Evolutionary conservation across 2,888 invertebrate species (phyloP).

Genomic region (Melieria crassipennis): DNA sequence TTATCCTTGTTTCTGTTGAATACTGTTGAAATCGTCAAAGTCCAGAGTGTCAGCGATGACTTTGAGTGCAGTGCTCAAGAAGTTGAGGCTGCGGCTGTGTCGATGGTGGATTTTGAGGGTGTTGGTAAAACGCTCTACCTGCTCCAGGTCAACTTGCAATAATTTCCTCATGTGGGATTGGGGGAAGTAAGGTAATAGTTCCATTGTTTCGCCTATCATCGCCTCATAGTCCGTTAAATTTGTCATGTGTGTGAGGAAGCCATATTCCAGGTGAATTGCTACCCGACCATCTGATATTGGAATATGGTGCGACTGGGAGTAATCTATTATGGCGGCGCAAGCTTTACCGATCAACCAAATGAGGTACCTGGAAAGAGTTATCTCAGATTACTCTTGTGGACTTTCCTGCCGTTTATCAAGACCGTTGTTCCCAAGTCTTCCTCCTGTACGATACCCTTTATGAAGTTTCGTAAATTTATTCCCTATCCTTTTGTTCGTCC

Average conservation of each 20-base stretch:
- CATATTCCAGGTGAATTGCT: background rate
- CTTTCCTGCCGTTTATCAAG: background rate
- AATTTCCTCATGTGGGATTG: background rate
- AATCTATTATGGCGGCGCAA: background rate
- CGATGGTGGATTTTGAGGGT: conserved; percentile 23
- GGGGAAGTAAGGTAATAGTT: background rate
- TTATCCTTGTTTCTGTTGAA: no score
- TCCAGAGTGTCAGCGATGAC: conserved; percentile 28
- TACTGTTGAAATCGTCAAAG: background rate
- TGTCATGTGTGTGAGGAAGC: no score
- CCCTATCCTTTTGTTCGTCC: conserved; percentile 8
- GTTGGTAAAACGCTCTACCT: background rate
- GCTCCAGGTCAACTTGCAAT: background rate
- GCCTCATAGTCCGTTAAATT: background rate
- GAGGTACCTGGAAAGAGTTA: background rate
- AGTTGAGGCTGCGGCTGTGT: conserved; percentile 5
- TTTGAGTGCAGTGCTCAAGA: conserved; percentile 7
- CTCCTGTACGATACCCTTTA: background rate
- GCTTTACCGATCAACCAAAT: no score
- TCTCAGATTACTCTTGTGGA: conserved; percentile 17
- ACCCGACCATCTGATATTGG: background rate
- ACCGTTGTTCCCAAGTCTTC: background rate
- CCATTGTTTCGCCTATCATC: background rate
- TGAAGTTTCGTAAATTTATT: conserved; percentile 15
- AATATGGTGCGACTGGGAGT: conserved; percentile 11